These are phyloP conservation scores for Bombus picipes DNA, from an alignment of 1,140 invertebrate species.

Conservation along the genomic window DNA sequence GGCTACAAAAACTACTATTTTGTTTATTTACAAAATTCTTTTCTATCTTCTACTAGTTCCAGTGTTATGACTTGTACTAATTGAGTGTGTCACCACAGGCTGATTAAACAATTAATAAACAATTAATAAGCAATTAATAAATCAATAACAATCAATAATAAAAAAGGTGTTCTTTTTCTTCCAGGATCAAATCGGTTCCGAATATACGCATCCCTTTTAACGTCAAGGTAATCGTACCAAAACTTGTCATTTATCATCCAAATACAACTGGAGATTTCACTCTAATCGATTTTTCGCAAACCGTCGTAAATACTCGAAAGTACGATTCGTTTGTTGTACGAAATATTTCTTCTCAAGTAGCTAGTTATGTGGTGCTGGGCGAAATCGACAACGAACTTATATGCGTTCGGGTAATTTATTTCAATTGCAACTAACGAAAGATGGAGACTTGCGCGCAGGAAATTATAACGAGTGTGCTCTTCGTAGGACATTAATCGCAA, in stretches of 20 bases:
- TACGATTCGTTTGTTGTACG: slow-evolving; percentile 65
- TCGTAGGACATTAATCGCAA: slow-evolving; percentile 56
- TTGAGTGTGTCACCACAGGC: no score
- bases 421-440: neutral
- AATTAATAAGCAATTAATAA: neutral
- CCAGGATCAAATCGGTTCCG: slow-evolving; percentile 70
- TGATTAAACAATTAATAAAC: no score
- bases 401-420: slow-evolving; percentile 52
- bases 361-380: slow-evolving; percentile 68
- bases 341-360: slow-evolving; percentile 67
- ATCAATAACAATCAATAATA: neutral
- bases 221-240: slow-evolving; percentile 67
- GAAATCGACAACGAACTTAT: slow-evolving; percentile 65
- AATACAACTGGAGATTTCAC: slow-evolving; percentile 72
- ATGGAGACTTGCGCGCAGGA: neutral
- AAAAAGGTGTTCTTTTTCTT: neutral
- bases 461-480: neutral
- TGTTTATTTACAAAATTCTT: no score
- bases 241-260: slow-evolving; percentile 64
- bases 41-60: no score
- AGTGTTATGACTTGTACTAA: no score
- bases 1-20: no score
- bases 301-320: slow-evolving; percentile 57
- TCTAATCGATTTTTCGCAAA: slow-evolving; percentile 71
- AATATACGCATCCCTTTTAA: slow-evolving; percentile 68